A percentile compares a stretch with the other conserved stretches of the same genome.
Evolutionary conservation across 2,888 invertebrate species (phyloP).

Genomic region (Drosophila quinaria): DNA sequence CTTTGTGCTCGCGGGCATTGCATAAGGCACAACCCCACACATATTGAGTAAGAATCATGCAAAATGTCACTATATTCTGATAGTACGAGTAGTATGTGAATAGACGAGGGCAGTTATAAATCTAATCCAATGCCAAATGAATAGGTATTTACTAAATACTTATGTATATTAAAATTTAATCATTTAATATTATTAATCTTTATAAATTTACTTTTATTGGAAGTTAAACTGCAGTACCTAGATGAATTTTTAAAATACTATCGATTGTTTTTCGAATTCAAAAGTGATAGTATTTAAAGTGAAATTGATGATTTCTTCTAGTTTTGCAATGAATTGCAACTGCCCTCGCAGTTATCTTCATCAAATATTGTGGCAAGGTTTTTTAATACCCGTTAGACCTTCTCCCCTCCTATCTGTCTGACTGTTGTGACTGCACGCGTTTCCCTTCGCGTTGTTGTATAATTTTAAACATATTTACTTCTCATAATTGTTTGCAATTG

Average conservation of each 20-base stretch:
- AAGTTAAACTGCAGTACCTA: no score
- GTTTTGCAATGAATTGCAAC: neutral
- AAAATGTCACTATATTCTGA: constrained; percentile 38
- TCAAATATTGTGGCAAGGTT: constrained; percentile 33
- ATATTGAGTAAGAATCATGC: constrained; percentile 39
- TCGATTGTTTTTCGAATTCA: no score
- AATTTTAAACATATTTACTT: constrained; percentile 50
- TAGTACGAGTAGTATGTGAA: constrained; percentile 22
- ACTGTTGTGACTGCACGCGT: constrained; percentile 43
- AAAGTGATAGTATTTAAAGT: no score
- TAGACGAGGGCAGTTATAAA: constrained; percentile 21
- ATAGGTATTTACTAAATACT: neutral
- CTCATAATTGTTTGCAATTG: constrained; percentile 47
- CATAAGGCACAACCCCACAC: constrained; percentile 39
- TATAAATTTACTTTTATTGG: no score
- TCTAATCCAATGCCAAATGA: neutral
- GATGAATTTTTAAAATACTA: no score
- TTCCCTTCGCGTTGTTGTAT: constrained; percentile 28
- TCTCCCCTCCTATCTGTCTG: constrained; percentile 30
- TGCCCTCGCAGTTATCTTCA: constrained; percentile 35
- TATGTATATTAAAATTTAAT: no score
- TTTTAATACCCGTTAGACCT: constrained; percentile 20
- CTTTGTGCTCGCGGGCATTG: constrained; percentile 42
- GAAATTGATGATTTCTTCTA: neutral
- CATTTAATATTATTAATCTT: no score